These are phyloP conservation scores for Babyrousa celebensis DNA, from an alignment of 2,797 vertebrate genomes.

Conservation along the genomic window DNA sequence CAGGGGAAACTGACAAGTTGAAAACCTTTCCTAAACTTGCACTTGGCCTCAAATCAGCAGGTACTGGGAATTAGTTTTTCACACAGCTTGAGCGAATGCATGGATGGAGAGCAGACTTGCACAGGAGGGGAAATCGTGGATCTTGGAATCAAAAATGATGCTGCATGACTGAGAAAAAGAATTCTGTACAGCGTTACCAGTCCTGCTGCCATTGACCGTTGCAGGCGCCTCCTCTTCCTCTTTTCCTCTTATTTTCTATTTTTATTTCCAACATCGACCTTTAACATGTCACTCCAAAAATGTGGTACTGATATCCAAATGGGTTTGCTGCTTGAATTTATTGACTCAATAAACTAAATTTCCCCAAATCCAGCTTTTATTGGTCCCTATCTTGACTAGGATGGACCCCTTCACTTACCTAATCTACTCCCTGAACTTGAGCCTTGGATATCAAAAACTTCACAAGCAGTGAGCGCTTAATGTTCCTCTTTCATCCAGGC, in stretches of 20 bases:
- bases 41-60: constrained; percentile 65
- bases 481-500: neutral
- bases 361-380: neutral
- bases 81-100: neutral
- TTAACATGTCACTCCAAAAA: neutral
- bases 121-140: neutral
- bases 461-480: neutral
- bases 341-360: constrained; percentile 2
- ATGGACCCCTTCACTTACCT: neutral
- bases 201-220: too few species aligned
- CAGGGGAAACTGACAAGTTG: constrained; percentile 47
- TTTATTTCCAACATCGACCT: fast-evolving
- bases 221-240: neutral
- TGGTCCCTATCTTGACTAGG: neutral
- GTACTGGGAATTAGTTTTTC: constrained; percentile 58
- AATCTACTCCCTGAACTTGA: neutral
- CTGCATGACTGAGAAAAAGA: neutral
- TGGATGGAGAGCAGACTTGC: constrained; percentile 19
- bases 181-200: neutral
- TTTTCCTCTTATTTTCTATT: neutral
- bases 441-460: neutral
- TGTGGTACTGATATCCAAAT: neutral
- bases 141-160: neutral
- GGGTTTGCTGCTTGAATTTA: neutral
- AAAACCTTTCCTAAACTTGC: constrained; percentile 58